Evolutionary conservation across 2,797 vertebrate genomes (phyloP), one percentile per base, ranked within the genome.

Genomic region (Dermochelys coriacea): DNA sequence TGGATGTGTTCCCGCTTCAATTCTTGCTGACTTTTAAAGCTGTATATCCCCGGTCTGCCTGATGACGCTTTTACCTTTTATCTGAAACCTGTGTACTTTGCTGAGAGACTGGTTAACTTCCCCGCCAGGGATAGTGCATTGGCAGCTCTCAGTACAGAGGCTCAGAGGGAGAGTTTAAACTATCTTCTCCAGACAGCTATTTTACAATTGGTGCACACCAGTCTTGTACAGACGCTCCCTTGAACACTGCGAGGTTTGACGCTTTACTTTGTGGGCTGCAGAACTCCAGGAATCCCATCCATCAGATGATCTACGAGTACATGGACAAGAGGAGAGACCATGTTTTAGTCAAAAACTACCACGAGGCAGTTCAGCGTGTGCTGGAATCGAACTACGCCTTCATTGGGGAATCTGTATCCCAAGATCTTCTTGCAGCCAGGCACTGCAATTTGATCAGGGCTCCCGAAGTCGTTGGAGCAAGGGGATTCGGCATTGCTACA

Each of bases 331-430:
- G 98, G 90, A 96, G 98, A 92, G 98, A 98, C 94, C 98, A 85
- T 0, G 98, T 97, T 1, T 49, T 98, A 1, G 98, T 98, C 68
- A 84, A 97, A 81, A 98, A 37, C 77, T 98, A 98, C 93, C 98
- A 98, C 34, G 99, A 99, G 82, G 99, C 99, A 0, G 41, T 99
- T 37, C 98, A 98, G 5, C 98, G 97, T 0, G 96, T 98, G 14
- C 97, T 97, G 97, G 98, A 98, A 31, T 99, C 98, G 2, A 98
- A 98, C 95, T 99, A 98, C 0, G 99, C 99, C 90, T 99, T 99
- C 96, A 99, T 99, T 0, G 99, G 99, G 1, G 99, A 99, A 92
- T 98, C 98, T 0, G 98, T 98, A 91, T 99, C 98, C 6, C 97
- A 99, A 90, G 99, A 99, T 89, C 93, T 99, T 41, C 98, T 98